Base-by-base conservation (phyloP, 1,140 invertebrate species). In the Drosophila ercepeae region DNA sequence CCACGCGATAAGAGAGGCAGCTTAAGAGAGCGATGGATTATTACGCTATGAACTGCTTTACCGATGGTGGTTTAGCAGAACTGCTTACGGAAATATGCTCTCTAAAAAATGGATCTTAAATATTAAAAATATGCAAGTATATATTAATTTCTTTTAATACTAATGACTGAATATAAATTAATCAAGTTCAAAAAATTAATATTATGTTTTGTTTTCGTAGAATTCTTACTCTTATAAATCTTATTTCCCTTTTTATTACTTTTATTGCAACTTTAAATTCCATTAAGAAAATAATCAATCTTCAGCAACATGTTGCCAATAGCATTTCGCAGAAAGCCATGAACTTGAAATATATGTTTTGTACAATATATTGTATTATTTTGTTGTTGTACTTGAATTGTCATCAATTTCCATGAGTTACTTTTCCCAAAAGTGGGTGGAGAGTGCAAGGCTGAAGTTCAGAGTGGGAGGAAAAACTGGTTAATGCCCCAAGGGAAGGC, bases 401-500 rank as follows among this genome's bases (percentile, higher is more conserved):
- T 78, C 69, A 61, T 52, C 32, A 41, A 46, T 32, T 41, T 49
- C 36, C 36, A 39, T 39, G 36, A 39, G 36, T 16, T 39, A 39
- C 36, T 39, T 39, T 39, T 60, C 27, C 18, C 16, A 18, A 42
- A 59, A 69, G 63, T 57, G 74, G 69, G 63, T 57, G 74, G 69
- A 60, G 60, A 45, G 39, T 13, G 21, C 7, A 25, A 25, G n/a
- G 5, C 3, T 3, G 34, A 53, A 53, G 71, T 58, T 54, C 50
- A 8, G 13, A 14, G 27, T 29, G 34, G 21, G 32, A 63, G 7
- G 13, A 13, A 18, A 25, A 42, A 25, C 27, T 16, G 61, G 58
- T 50, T 18, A 50, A 34, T 44, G 65, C 67, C 79, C 81, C 75
- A 9, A 44, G 81, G 75, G 55, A 59, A 46, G 59, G 53, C 57